Evolutionary conservation across 2,113 vertebrate species (phyloP).

Genomic region (Coptodon rendalli): DNA sequence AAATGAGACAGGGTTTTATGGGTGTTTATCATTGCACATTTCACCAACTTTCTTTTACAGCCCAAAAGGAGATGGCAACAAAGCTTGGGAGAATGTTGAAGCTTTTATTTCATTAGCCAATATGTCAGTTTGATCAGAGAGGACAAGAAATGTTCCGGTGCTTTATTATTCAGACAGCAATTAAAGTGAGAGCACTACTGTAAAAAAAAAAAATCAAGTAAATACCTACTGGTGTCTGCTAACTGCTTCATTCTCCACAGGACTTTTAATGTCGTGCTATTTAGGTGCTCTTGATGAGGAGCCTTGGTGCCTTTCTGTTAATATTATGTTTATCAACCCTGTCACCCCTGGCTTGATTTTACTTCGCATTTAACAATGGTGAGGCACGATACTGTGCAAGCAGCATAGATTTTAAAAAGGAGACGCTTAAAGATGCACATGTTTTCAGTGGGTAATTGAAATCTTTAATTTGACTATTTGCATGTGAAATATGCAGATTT

Average conservation of each 20-base stretch:
- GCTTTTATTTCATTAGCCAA: slow-evolving; percentile 65
- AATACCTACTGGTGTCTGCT: slow-evolving; percentile 25
- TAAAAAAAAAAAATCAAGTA: slow-evolving; percentile 42
- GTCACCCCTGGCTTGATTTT: neutral
- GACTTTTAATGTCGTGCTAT: slow-evolving; percentile 21
- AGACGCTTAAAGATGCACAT: neutral
- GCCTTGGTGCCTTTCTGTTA: neutral
- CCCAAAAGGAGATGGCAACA: slow-evolving; percentile 38
- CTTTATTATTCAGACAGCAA: slow-evolving; percentile 53
- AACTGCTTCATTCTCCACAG: slow-evolving; percentile 11
- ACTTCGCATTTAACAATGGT: neutral
- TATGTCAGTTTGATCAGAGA: slow-evolving; percentile 49
- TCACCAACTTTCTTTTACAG: slow-evolving; percentile 56
- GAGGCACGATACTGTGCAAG: neutral
- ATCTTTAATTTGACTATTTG: slow-evolving; percentile 6
- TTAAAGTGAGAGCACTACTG: slow-evolving; percentile 40
- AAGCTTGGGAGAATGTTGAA: slow-evolving; percentile 29
- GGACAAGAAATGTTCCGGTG: slow-evolving; percentile 23
- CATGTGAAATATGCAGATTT: slow-evolving; percentile 12
- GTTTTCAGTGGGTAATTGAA: neutral
- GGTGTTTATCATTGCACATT: slow-evolving; percentile 61
- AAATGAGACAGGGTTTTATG: slow-evolving; percentile 61
- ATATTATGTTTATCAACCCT: neutral
- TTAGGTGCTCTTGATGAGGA: slow-evolving; percentile 7
- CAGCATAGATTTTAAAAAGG: neutral